Conservation (phyloP, 2,888 invertebrate species). For the Trisateles emortualis region DNA sequence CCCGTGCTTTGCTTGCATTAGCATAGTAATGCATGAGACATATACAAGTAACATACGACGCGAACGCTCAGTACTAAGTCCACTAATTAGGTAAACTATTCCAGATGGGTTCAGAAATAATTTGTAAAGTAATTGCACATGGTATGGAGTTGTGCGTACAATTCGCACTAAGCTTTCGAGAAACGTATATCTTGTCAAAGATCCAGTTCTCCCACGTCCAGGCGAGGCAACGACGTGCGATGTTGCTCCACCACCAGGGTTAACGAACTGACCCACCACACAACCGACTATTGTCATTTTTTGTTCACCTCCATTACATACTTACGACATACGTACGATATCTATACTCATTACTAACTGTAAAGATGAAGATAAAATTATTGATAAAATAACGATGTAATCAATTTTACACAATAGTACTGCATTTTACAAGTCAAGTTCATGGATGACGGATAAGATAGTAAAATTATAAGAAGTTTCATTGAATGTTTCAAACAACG, state of each 20-base stretch:
- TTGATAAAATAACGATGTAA: conserved; percentile 34
- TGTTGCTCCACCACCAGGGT: conserved; percentile 62
- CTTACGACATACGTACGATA: conserved; percentile 40
- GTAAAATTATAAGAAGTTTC: conserved; percentile 42
- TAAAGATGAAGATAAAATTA: conserved; percentile 43
- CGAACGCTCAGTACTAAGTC: conserved; percentile 15
- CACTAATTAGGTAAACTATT: conserved; percentile 57
- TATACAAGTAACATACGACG: neutral
- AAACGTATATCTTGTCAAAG: conserved; percentile 65
- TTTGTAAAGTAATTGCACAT: conserved; percentile 65
- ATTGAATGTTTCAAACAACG: conserved; percentile 50
- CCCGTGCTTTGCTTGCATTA: neutral
- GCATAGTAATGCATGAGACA: neutral
- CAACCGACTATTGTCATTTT: conserved; percentile 58
- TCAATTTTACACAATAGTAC: conserved; percentile 30
- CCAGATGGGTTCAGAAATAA: conserved; percentile 68
- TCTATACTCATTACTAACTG: conserved; percentile 39
- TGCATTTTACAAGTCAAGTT: conserved; percentile 36
- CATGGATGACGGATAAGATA: conserved; percentile 33
- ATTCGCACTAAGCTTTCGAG: conserved; percentile 55
- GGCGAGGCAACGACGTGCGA: conserved; percentile 51
- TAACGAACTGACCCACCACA: conserved; percentile 68
- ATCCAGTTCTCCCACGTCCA: conserved; percentile 82
- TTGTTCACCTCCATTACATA: conserved; percentile 47
- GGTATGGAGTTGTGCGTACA: conserved; percentile 33